Evolutionary conservation across 2,113 vertebrate species (phyloP), one percentile per base, ranked within the genome.

Genomic region (Ariopsis seemanni): DNA sequence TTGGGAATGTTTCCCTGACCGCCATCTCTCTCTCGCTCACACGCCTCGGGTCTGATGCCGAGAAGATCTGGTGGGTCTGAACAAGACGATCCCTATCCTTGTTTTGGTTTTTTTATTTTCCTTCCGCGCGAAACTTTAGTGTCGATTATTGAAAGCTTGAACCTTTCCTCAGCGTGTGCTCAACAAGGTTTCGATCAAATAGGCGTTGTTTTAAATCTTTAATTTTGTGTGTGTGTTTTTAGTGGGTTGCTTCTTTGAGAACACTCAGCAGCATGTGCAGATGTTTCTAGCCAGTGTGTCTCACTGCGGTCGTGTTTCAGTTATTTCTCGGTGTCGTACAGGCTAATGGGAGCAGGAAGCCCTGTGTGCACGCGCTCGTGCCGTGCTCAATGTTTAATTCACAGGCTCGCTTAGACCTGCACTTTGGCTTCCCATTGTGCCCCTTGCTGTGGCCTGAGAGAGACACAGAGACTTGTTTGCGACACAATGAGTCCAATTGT

Each of bases 361-460:
- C 48, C 3, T 48, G 34, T 20, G 34, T 9, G 48, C 0, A 3
- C 48, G 84, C 57, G 65, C 83, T 88, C 57, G 2, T 57, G 72
- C 80, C 42, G 53, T 85, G 53, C 67, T 90, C 63, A 88, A 86
- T 87, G 84, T 91, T 90, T 89, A 85, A 90, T 88, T 58, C 27
- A 60, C 69, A 55, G 63, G 17, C 48, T 80, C 58, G 34, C 84
- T 87, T 72, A n/a, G 22, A 81, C 84, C 88, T 89, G 85, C 75
- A 88, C 86, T 87, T 88, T 92, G 89, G 74, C 90, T 90, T 27
- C 75, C 75, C 14, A 55, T 79, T 79, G 75, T 79, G 75, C 25
- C 48, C 14, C 48, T 10, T 74, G 71, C 71, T 48, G 34, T 74
- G 71, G 17, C 15, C 15, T 20, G 7, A 72, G 71, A 72, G 17